These are phyloP conservation scores for Drosophila paulistorum DNA, from an alignment of 1,140 invertebrate species.

Conservation along the genomic window DNA sequence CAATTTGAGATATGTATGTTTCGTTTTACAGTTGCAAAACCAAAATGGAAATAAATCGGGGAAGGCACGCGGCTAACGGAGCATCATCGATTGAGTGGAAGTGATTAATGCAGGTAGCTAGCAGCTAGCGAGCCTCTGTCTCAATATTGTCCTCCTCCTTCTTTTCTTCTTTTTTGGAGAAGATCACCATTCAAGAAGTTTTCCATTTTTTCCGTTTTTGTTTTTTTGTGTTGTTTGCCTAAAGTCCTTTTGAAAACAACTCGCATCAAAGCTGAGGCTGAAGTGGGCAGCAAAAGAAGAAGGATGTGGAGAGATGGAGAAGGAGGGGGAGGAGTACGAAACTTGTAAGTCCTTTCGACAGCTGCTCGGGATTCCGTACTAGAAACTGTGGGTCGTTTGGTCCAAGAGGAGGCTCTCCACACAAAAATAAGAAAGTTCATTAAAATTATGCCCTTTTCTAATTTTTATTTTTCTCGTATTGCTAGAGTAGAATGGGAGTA, in stretches of 20 bases:
- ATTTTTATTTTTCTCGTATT: conserved; percentile 68
- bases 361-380: conserved; percentile 60
- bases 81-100: conserved; percentile 55
- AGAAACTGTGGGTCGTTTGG: conserved; percentile 17
- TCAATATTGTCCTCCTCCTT: not conserved
- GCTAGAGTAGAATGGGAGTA: conserved; percentile 26
- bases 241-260: conserved; percentile 48
- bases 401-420: conserved; percentile 30
- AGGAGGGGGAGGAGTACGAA: conserved; percentile 43
- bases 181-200: conserved; percentile 37
- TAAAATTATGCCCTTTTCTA: conserved; percentile 82
- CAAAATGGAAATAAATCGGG: not conserved
- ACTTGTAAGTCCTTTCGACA: conserved; percentile 78
- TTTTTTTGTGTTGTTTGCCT: conserved; percentile 17
- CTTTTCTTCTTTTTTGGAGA: not conserved
- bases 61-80: conserved; percentile 43
- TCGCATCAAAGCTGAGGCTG: conserved; percentile 53
- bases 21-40: conserved; percentile 60
- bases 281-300: conserved; percentile 39
- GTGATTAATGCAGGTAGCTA: conserved; percentile 58
- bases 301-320: conserved; percentile 41
- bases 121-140: not conserved
- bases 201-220: conserved; percentile 3
- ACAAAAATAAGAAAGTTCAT: conserved; percentile 68
- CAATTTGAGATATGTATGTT: conserved; percentile 60